Evolutionary conservation across 2,888 invertebrate genomes (phyloP), one percentile per base, ranked within the genome.

Genomic region (Athrips mouffetella): DNA sequence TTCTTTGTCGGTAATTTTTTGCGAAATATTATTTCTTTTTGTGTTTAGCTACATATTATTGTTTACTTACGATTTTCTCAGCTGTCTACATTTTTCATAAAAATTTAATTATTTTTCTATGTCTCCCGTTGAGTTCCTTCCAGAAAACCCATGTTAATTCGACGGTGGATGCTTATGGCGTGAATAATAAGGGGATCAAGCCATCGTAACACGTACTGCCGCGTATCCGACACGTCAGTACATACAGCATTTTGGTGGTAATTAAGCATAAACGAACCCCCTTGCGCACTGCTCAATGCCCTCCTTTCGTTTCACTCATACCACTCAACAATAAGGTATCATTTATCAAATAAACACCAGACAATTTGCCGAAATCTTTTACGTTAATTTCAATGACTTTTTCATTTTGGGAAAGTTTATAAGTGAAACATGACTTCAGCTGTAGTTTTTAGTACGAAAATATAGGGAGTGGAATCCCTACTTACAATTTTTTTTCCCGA

Each of bases 211-310:
- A 55, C 56, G 57, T 63, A 70, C 66, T 69, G 65, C 70, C 71
- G 70, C 67, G 73, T 71, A 70, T 64, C 58, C 63, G 58, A 68
- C 66, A 68, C 76, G 74, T 78, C 76, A 71, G 55, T 65, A 23
- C 7, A 7, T 57, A 65, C 58, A 59, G 70, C 70, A 70, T 76
- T 79, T 77, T 57, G 75, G 72, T 63, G 60, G 67, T 74, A 72
- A 72, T 73, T 73, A 78, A 73, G 64, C 47, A 45, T 52, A 52
- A 55, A 56, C 50, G 52, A 27, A 52, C 58, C 52, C 55, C 50
- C 55, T 53, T 47, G 50, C 48, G 51, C 50, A 44, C 49, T n/a
- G n/a, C 48, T 16, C 41, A 27, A 27, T 10, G 25, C 45, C 52
- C 37, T 37, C 37, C 21, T 46, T 47, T 42, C 37, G 41, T 53